phyloP scores from a whole-genome alignment of 2,888 invertebrate species.

The Ennomos fuscantarius region DNA sequence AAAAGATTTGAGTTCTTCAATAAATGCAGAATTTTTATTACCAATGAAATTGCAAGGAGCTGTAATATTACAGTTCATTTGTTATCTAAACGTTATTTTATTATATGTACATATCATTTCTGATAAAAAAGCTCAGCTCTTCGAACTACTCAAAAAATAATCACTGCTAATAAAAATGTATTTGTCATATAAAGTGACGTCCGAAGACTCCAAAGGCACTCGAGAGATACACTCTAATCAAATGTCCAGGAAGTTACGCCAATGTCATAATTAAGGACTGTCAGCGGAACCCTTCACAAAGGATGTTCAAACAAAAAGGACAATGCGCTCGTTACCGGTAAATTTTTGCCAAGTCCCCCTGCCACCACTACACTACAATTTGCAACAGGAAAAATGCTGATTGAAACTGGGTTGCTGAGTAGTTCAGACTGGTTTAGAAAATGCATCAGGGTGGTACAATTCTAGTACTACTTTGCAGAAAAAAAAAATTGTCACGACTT shows the following conservation, averaged over 20 bases:
- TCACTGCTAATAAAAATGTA: conserved; percentile 26
- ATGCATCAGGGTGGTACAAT: conserved; percentile 1
- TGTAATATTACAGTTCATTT: too few species aligned
- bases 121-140: not conserved
- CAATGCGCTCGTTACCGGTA: conserved; percentile 74
- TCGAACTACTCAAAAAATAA: conserved; percentile 4
- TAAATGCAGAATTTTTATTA: too few species aligned
- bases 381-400: conserved; percentile 65
- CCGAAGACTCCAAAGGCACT: conserved; percentile 28
- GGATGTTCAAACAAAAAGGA: conserved; percentile 73
- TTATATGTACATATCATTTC: not conserved
- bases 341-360: conserved; percentile 61
- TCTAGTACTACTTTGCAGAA: too few species aligned
- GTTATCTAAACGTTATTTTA: too few species aligned
- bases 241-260: conserved; percentile 61
- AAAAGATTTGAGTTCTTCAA: too few species aligned
- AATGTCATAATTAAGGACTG: conserved; percentile 67
- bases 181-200: conserved; percentile 15
- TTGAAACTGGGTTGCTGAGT: conserved; percentile 58
- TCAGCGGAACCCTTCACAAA: conserved; percentile 64
- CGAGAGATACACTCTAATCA: conserved; percentile 50
- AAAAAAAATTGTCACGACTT: too few species aligned
- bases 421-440: conserved; percentile 15
- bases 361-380: conserved; percentile 47
- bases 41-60: too few species aligned